Percentiles rank a stretch among this genome's conserved stretches.
Evolutionary conservation across 2,888 invertebrate species (phyloP).

Genomic region (Sisyra nigra): DNA sequence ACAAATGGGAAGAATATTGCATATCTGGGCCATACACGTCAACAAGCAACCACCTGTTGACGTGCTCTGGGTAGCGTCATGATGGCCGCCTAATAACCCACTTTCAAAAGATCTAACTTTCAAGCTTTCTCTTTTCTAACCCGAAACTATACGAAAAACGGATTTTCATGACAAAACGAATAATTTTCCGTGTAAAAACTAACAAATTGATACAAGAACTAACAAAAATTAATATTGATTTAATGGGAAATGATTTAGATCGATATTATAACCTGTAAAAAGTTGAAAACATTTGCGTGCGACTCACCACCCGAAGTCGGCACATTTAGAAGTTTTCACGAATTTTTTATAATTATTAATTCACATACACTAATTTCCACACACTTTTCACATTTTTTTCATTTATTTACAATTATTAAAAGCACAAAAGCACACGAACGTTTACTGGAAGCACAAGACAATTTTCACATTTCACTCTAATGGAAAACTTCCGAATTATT

Average conservation of each 20-base stretch:
- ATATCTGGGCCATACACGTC: too few relatives aligned
- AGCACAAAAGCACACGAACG: conserved; percentile 2
- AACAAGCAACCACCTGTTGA: too few relatives aligned
- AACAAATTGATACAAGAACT: neutral
- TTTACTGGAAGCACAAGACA: conserved; percentile 2
- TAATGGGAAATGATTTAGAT: conserved; percentile 3
- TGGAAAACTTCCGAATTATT: conserved; percentile 6
- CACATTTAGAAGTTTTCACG: conserved; percentile 2
- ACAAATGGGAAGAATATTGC: too few relatives aligned
- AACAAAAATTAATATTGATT: neutral
- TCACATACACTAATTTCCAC: neutral
- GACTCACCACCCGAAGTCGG: conserved; percentile 2
- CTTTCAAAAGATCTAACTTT: conserved; percentile 4
- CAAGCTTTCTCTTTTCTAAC: conserved; percentile 6
- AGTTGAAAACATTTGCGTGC: conserved; percentile 1
- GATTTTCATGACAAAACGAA: too few relatives aligned
- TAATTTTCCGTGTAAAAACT: too few relatives aligned
- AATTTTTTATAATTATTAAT: neutral
- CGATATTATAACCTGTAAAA: conserved; percentile 7
- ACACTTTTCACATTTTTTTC: conserved; percentile 2
- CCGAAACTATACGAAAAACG: neutral
- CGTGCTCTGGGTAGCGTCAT: conserved; percentile 4
- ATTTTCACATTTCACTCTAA: conserved; percentile 6
- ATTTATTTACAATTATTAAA: conserved; percentile 1
- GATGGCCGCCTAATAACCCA: conserved; percentile 4